Conservation (phyloP, 1,140 invertebrate species). For the Eumaeus atala region DNA sequence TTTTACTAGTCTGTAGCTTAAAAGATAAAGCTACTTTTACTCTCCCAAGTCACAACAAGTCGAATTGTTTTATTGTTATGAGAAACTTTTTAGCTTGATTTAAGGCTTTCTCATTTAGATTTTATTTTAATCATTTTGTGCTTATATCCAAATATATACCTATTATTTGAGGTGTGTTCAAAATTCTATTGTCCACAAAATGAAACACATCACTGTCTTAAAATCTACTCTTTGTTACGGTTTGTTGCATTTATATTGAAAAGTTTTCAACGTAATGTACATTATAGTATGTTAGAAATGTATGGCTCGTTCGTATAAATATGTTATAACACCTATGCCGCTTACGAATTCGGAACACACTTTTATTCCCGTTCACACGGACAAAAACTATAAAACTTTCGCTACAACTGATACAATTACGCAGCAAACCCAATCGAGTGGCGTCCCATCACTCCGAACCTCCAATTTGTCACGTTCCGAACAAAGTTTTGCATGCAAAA, state of each 20-base stretch:
- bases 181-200: no score
- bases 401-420: conserved; percentile 30
- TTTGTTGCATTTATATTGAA: no score
- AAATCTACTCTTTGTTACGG: neutral
- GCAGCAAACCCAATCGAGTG: conserved; percentile 26
- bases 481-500: conserved; percentile 53
- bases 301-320: neutral
- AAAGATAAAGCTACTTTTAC: no score
- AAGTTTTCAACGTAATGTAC: no score
- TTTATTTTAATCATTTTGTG: no score
- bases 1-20: no score
- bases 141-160: no score
- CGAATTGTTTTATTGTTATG: no score
- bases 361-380: conserved; percentile 11
- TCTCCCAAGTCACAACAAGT: no score
- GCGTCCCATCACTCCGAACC: conserved; percentile 25
- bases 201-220: neutral
- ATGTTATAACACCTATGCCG: neutral
- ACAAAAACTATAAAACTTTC: conserved; percentile 18
- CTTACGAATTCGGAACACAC: conserved; percentile 1
- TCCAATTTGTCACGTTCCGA: conserved; percentile 37
- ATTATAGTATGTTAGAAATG: no score
- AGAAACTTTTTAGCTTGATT: neutral
- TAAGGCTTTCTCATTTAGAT: no score
- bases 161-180: no score